Conservation (phyloP, 1,140 invertebrate genomes). For the Hypsibius dujardini region DNA sequence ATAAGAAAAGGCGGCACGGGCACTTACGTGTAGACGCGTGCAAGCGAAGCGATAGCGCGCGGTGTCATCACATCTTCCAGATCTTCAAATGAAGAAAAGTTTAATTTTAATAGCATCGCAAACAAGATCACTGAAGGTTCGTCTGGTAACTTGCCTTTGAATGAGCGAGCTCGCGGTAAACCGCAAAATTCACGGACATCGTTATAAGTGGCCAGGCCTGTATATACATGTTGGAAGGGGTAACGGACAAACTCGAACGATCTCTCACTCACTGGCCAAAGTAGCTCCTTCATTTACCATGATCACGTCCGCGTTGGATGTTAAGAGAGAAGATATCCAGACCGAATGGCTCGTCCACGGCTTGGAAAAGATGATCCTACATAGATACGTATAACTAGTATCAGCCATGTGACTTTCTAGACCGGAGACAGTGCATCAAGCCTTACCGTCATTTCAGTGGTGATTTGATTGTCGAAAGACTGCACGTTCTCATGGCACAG, state of each 20-base stretch:
- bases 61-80: neutral
- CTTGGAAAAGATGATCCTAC: conserved; percentile 80
- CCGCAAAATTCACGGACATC: conserved; percentile 14
- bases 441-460: conserved; percentile 50
- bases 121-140: too few species aligned
- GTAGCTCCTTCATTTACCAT: neutral
- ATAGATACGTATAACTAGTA: too few species aligned
- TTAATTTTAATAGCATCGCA: too few species aligned
- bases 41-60: neutral
- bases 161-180: neutral
- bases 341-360: conserved; percentile 61
- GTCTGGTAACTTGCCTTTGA: neutral
- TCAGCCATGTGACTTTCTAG: too few species aligned
- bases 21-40: neutral
- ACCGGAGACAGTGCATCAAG: too few species aligned
- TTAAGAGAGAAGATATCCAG: conserved; percentile 76
- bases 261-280: neutral
- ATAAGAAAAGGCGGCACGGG: neutral
- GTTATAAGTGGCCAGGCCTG: conserved; percentile 15
- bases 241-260: neutral
- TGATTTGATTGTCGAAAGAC: conserved; percentile 78
- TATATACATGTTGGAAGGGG: neutral
- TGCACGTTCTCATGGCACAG: conserved; percentile 49
- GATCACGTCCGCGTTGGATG: conserved; percentile 44
- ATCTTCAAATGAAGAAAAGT: neutral